Base-by-base conservation (phyloP, 1,140 invertebrate species). In the Rhizoglyphus robini region DNA sequence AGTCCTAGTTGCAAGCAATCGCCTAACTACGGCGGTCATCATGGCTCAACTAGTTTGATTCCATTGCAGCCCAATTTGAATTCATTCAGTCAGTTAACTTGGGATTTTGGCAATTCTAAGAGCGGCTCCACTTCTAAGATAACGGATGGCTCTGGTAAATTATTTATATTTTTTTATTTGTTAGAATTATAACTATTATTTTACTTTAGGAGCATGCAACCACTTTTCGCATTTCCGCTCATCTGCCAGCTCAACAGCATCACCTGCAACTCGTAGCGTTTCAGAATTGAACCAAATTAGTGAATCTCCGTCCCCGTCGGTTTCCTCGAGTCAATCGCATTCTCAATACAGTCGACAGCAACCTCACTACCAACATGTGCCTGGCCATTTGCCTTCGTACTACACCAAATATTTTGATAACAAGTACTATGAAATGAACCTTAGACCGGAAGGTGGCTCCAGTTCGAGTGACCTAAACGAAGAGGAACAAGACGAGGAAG, bases 401-500 rank as follows among this genome's bases (percentile, higher is more conserved):
- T 34, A 34, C 29, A 27, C 29, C 1, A 60, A 60, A 46, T 60
- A 60, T 46, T 60, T 60, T 15, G 29, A 32, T 27, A 60, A 60
- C 29, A 3, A 30, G 13, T 60, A 60, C 36, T 29, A 60, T 46
- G 30, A 32, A 27, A 23, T 60, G 18, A 15, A 34, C 29, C 13
- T 11, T 32, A 46, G 29, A 60, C 51, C 23, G 15, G 51, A 41
- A 41, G 18, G 48, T 51, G 48, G 48, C 13, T 11, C 48, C 18
- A 41, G 29, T 23, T 11, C 2, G 13, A 51, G 2, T 23, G 48
- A 51, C 13, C 13, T 51, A 27, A 25, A 25, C 2, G 29, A 15
- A 60, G 15, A 29, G 30, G 30, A 60, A 20, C 32, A 34, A 46
- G n/a, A n/a, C n/a, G 8, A 60, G 36, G 58, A 60, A 60, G 58